Evolutionary conservation across 2,888 invertebrate genomes (phyloP).

Genomic region (Pollenia griseotomentosa): DNA sequence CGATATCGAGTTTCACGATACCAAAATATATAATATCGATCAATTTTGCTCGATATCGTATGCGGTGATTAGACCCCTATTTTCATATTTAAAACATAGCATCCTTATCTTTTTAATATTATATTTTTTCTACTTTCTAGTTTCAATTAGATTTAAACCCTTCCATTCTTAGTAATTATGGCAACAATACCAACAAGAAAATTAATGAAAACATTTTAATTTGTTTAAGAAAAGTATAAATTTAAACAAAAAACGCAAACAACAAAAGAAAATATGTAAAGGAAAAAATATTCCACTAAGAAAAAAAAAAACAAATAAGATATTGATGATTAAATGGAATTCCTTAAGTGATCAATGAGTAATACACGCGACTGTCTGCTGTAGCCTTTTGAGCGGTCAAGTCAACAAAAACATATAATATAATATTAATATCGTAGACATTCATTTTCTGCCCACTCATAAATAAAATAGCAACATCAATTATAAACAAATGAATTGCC

Average conservation of each 20-base stretch:
- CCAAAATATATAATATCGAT: too few relatives aligned
- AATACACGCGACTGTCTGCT: constrained; percentile 36
- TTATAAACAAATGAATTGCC: constrained; percentile 27
- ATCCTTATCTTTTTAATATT: too few relatives aligned
- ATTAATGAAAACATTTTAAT: constrained; percentile 19
- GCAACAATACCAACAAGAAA: background rate
- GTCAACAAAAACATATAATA: constrained; percentile 14
- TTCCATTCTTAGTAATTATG: background rate
- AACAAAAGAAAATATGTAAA: constrained; percentile 6
- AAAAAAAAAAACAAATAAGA: constrained; percentile 24
- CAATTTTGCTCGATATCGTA: too few relatives aligned
- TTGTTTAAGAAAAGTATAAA: constrained; percentile 7
- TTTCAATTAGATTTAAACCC: background rate
- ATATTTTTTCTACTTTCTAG: background rate
- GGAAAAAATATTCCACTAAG: constrained; percentile 32
- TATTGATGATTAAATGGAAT: constrained; percentile 67
- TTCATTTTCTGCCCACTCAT: constrained; percentile 59
- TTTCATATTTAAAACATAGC: too few relatives aligned
- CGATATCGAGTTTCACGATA: too few relatives aligned
- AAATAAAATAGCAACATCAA: constrained; percentile 28
- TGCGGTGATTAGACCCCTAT: too few relatives aligned
- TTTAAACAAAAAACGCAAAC: background rate
- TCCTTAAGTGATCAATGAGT: constrained; percentile 69
- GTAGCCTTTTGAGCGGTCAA: background rate
- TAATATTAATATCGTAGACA: constrained; percentile 36